Base-by-base conservation (phyloP, 2,113 vertebrate genomes). In the Talpa occidentalis region DNA sequence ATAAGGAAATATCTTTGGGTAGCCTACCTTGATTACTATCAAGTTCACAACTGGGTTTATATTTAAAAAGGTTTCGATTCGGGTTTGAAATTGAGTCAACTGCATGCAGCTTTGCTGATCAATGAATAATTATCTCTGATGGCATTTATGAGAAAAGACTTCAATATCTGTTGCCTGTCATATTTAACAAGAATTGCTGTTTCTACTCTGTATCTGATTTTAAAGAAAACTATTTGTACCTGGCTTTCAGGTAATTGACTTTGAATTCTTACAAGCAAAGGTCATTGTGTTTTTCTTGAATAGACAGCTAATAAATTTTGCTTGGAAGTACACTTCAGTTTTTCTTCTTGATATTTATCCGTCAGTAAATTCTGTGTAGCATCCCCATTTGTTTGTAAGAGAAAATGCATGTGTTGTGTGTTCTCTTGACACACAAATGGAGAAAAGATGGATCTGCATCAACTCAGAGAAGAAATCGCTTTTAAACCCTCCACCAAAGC, bases 231-330 rank as follows among this genome's bases (percentile, higher is more conserved):
- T 94, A 96, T 98, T 98, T 98, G 96, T 92, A 97, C 98, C 97
- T 98, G 98, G 77, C 94, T 98, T 98, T 97, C 98, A 98, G 97
- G 97, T 98, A 89, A 98, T 95, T 98, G 96, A 98, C 98, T 98
- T 97, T 98, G 96, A 98, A 98, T 98, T 98, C 98, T 98, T 98
- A 98, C 96, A 98, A 98, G 97, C 98, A 98, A 98, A 98, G 97
- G 98, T 98, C 97, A 98, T 97, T 98, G 98, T 98, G 97, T 96
- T 98, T 98, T 98, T 97, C 98, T 98, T 98, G 97, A 98, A 98
- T 98, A 99, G 98, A 99, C 98, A 98, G 98, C 98, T 98, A 99
- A 99, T 99, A 99, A 99, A 99, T 99, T 98, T 98, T 98, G 98
- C 98, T 99, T 99, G 98, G 97, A 96, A 98, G 93, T 99, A 98